A percentile compares a stretch with the other conserved stretches of the same genome.
phyloP scores from a whole-genome alignment of 2,888 invertebrate species.

The Caenorhabditis uteleia region DNA sequence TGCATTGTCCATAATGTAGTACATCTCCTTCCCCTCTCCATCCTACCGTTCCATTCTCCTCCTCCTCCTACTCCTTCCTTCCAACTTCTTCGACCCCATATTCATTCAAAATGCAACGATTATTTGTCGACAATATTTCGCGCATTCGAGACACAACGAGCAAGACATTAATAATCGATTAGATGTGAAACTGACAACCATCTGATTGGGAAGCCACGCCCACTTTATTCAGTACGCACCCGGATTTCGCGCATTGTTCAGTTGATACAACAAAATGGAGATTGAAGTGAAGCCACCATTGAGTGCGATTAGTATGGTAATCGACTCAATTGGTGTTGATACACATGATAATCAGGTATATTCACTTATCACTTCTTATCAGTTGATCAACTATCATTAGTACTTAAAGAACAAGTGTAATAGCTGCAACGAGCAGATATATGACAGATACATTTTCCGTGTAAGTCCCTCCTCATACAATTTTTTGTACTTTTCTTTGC shows the following conservation, averaged over 20 bases:
- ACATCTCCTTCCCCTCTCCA: too few species aligned
- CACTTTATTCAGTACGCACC: constrained; percentile 13
- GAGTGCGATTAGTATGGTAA: constrained; percentile 56
- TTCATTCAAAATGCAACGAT: constrained; percentile 1
- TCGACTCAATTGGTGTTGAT: constrained; percentile 58
- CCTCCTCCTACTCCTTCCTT: too few species aligned
- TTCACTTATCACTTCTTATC: not conserved
- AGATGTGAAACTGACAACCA: constrained; percentile 3
- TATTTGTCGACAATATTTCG: too few species aligned
- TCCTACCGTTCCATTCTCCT: too few species aligned
- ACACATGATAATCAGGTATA: constrained; percentile 30
- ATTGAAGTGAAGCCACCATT: constrained; percentile 44
- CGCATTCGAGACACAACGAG: too few species aligned
- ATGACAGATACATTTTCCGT: constrained; percentile 29
- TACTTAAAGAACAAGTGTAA: constrained; percentile 40
- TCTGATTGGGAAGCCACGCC: constrained; percentile 20
- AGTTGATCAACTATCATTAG: too few species aligned
- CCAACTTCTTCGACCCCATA: too few species aligned
- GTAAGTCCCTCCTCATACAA: constrained; percentile 29
- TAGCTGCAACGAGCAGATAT: constrained; percentile 34
- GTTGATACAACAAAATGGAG: constrained; percentile 13
- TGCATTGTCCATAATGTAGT: too few species aligned
- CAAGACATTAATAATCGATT: too few species aligned
- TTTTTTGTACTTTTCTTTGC: constrained; percentile 4
- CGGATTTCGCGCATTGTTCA: not conserved